Evolutionary conservation across 2,888 invertebrate genomes (phyloP).

Genomic region (Frankliniella intonsa): DNA sequence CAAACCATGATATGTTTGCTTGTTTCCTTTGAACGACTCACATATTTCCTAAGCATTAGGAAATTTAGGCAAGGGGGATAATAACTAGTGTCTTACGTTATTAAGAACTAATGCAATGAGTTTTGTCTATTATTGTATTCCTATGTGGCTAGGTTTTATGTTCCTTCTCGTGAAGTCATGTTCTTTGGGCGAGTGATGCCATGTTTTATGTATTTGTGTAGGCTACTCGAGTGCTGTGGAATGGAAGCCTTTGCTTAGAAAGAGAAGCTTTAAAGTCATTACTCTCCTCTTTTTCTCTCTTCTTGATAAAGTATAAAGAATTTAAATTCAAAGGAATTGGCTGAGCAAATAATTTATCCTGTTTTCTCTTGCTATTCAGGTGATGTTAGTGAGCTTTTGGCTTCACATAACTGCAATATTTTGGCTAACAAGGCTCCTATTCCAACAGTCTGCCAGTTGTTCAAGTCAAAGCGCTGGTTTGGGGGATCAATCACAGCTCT

Average conservation of each 20-base stretch:
- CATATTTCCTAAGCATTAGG: not conserved
- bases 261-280: too few species aligned
- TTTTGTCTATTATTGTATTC: too few species aligned
- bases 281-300: too few species aligned
- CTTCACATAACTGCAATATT: too few species aligned
- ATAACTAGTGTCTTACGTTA: too few species aligned
- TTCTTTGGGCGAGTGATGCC: conserved; percentile 6
- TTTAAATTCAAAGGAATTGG: too few species aligned
- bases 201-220: conserved; percentile 9
- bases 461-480: conserved; percentile 7
- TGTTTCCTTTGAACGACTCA: conserved; percentile 6
- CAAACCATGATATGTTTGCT: not conserved
- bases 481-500: not conserved
- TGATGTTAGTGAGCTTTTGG: too few species aligned
- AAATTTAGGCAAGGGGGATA: too few species aligned
- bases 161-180: conserved; percentile 10
- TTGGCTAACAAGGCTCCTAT: not conserved
- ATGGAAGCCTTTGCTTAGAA: not conserved
- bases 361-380: too few species aligned
- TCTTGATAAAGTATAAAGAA: too few species aligned
- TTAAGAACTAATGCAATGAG: too few species aligned
- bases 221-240: not conserved
- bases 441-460: not conserved
- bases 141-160: not conserved
- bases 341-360: too few species aligned